phyloP scores from a whole-genome alignment of 2,113 vertebrate species.

The Ptilonorhynchus violaceus region DNA sequence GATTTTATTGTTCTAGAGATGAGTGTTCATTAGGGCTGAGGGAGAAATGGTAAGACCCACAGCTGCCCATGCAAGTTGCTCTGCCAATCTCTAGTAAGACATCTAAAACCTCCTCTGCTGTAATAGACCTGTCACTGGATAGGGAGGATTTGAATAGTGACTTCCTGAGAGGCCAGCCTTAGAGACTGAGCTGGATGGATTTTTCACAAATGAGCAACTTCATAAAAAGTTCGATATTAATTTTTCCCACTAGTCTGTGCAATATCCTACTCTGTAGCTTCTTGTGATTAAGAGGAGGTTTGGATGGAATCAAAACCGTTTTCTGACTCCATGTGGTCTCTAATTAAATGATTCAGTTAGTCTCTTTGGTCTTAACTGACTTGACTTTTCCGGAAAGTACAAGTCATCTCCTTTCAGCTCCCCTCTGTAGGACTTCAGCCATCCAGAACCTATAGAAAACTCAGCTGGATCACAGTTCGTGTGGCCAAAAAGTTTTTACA shows the following conservation, averaged over 20 bases:
- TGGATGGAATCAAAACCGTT: background rate
- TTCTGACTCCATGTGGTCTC: background rate
- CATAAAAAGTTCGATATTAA: background rate
- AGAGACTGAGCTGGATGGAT: background rate
- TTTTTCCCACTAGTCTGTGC: background rate
- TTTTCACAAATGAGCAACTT: slow-evolving; percentile 5
- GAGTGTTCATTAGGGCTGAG: slow-evolving; percentile 5
- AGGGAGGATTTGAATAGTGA: background rate
- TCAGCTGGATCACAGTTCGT: background rate
- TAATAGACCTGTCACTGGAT: background rate
- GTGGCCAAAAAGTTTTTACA: background rate
- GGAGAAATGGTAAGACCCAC: background rate
- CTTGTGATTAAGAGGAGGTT: background rate
- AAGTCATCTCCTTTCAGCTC: background rate
- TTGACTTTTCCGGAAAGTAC: background rate
- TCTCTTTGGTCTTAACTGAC: background rate
- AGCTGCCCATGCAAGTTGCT: background rate
- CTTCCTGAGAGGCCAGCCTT: slow-evolving; percentile 9
- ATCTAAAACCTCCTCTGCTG: background rate
- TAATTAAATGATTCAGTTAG: background rate
- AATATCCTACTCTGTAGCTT: background rate
- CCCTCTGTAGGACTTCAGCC: background rate
- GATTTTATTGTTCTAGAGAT: background rate
- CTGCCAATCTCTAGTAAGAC: background rate
- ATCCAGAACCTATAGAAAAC: background rate